Conservation (phyloP, 2,797 vertebrate genomes). For the Acipenser oxyrinchus region DNA sequence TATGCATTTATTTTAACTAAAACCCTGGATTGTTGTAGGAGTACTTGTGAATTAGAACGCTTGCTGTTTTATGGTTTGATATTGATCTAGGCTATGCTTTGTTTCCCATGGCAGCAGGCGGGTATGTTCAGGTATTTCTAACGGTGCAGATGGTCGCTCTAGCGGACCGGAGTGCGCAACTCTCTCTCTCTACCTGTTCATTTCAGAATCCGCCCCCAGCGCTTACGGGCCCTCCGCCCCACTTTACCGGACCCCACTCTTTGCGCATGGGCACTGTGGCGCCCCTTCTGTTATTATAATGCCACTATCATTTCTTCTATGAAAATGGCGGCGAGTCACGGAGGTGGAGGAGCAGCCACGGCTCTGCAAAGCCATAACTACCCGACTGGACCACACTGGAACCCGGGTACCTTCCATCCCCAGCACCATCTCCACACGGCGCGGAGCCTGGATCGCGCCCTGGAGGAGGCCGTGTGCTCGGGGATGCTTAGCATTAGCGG, state of each 20-base stretch:
- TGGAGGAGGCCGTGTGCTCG: slow-evolving; percentile 86
- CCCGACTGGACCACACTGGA: slow-evolving; percentile 73
- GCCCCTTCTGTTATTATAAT: slow-evolving; percentile 55
- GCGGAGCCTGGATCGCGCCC: slow-evolving; percentile 84
- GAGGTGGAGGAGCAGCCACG: slow-evolving; percentile 65
- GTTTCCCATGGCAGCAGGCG: too few relatives aligned
- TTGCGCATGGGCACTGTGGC: slow-evolving; percentile 55
- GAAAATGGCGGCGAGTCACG: slow-evolving; percentile 93
- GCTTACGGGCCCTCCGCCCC: slow-evolving; percentile 31
- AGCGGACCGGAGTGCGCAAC: too few relatives aligned
- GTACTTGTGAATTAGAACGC: too few relatives aligned
- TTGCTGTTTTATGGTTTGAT: too few relatives aligned
- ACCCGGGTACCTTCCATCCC: slow-evolving; percentile 58
- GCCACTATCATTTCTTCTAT: slow-evolving; percentile 51
- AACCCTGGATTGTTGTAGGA: too few relatives aligned
- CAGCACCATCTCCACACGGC: slow-evolving; percentile 70
- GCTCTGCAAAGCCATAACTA: slow-evolving; percentile 62
- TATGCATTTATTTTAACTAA: too few relatives aligned
- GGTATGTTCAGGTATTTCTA: too few relatives aligned
- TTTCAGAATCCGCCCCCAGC: slow-evolving; percentile 19
- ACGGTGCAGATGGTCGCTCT: too few relatives aligned
- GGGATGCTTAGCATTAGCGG: slow-evolving; percentile 88
- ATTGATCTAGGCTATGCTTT: too few relatives aligned
- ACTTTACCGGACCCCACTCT: slow-evolving; percentile 40
- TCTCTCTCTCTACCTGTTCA: slow-evolving; percentile 6